These are phyloP conservation scores for Leucoptera coffeella DNA, from an alignment of 2,888 invertebrate genomes.

Conservation along the genomic window DNA sequence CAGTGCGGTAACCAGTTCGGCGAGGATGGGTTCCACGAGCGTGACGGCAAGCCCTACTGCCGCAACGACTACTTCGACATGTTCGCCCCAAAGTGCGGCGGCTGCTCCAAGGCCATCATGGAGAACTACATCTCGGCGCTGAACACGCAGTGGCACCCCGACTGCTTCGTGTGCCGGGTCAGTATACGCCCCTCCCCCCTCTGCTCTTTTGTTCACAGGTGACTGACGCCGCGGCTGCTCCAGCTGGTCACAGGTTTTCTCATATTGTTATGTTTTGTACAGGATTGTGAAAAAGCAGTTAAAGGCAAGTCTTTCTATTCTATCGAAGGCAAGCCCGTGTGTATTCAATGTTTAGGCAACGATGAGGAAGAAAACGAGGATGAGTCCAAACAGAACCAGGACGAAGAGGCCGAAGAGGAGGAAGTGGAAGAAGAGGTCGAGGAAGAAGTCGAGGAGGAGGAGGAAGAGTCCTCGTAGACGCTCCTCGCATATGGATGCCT, in stretches of 20 bases:
- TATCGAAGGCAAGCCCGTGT: constrained; percentile 94
- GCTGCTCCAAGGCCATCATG: constrained; percentile 92
- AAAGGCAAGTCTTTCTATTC: constrained; percentile 96
- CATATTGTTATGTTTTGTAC: too few species aligned
- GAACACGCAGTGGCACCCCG: constrained; percentile 96
- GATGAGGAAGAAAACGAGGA: constrained; percentile 72
- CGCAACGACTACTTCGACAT: constrained; percentile 93
- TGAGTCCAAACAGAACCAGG: constrained; percentile 18
- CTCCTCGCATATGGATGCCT: constrained; percentile 31
- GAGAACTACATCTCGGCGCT: constrained; percentile 97
- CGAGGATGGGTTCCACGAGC: constrained; percentile 96
- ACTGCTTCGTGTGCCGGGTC: constrained; percentile 99
- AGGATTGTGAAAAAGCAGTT: constrained; percentile 93
- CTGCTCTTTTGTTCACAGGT: too few species aligned
- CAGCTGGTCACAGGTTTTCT: too few species aligned
- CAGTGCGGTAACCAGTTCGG: constrained; percentile 96
- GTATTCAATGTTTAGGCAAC: constrained; percentile 87
- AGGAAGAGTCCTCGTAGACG: constrained; percentile 6
- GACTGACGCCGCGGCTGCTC: too few species aligned
- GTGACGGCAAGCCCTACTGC: constrained; percentile 94
- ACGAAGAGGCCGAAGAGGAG: constrained; percentile 89
- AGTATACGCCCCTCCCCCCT: constrained; percentile 24
- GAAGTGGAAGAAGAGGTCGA: constrained; percentile 56
- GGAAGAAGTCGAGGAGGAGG: too few species aligned
- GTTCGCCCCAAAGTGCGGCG: constrained; percentile 97